Percentiles rank a stretch among this genome's conserved stretches.
Conservation (phyloP, 1,140 invertebrate species). For the Tigriopus japonicus region DNA sequence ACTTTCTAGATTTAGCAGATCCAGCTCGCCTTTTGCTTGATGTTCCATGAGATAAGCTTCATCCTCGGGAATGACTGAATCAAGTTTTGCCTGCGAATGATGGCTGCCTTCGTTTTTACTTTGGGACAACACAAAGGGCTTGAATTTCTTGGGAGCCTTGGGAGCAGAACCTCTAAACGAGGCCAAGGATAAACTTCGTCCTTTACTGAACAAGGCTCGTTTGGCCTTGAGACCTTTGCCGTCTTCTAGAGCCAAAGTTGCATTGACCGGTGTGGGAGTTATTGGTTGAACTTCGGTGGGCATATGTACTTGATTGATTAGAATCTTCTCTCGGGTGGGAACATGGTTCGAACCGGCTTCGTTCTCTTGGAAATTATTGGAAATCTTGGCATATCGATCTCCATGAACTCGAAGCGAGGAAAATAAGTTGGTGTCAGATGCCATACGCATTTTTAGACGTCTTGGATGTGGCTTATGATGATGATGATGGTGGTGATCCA, state of each 20-base stretch:
- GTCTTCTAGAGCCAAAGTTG: background rate
- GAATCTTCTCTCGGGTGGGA: background rate
- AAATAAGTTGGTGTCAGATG: too few species aligned
- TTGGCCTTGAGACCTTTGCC: background rate
- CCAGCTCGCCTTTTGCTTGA: background rate
- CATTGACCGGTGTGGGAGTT: background rate
- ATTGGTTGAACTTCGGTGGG: background rate
- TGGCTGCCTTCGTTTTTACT: background rate
- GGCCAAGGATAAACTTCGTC: background rate
- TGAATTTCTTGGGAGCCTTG: background rate
- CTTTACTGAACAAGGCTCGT: background rate
- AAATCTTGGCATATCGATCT: background rate
- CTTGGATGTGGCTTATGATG: too few species aligned
- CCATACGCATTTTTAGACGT: too few species aligned
- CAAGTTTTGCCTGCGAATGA: background rate
- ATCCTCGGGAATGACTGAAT: background rate
- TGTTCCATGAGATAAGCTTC: background rate
- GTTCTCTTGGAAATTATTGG: background rate
- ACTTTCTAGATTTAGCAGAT: background rate
- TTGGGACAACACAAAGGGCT: background rate
- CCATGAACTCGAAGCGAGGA: background rate
- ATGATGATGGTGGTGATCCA: too few species aligned
- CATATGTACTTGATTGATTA: background rate
- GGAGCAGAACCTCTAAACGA: background rate
- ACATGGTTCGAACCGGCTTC: background rate